Conservation (phyloP, 2,797 vertebrate species). For the Intellagama lesueurii region DNA sequence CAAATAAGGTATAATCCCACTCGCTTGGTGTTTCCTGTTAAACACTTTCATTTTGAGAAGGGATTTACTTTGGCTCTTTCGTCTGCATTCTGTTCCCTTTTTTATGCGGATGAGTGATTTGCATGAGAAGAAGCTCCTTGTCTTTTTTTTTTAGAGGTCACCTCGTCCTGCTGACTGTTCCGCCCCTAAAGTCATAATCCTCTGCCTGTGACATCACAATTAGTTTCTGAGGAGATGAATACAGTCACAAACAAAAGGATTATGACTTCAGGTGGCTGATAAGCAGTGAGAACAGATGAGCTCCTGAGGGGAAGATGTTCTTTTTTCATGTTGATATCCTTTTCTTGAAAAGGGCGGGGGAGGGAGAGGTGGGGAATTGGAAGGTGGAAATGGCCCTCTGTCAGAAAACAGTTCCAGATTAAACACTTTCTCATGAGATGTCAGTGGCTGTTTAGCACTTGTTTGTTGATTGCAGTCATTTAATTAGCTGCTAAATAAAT, state of each 20-base stretch:
- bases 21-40: background rate
- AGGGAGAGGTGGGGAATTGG: background rate
- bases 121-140: constrained; percentile 19
- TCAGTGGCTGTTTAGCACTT: constrained; percentile 48
- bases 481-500: constrained; percentile 62
- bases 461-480: constrained; percentile 34
- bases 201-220: constrained; percentile 75
- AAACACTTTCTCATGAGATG: constrained; percentile 40
- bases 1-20: constrained; percentile 1
- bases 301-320: constrained; percentile 54
- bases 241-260: constrained; percentile 68
- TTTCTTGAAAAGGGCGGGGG: constrained; percentile 44
- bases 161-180: constrained; percentile 53
- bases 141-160: constrained; percentile 68
- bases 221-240: constrained; percentile 77
- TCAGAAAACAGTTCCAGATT: constrained; percentile 39
- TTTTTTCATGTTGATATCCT: constrained; percentile 45
- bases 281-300: constrained; percentile 71
- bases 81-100: background rate
- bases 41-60: constrained; percentile 22
- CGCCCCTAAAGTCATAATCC: constrained; percentile 72
- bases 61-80: background rate
- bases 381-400: constrained; percentile 34
- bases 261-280: constrained; percentile 75
- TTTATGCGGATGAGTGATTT: background rate